These are phyloP conservation scores for Netelia inedita DNA, from an alignment of 2,888 invertebrate species.

Conservation along the genomic window DNA sequence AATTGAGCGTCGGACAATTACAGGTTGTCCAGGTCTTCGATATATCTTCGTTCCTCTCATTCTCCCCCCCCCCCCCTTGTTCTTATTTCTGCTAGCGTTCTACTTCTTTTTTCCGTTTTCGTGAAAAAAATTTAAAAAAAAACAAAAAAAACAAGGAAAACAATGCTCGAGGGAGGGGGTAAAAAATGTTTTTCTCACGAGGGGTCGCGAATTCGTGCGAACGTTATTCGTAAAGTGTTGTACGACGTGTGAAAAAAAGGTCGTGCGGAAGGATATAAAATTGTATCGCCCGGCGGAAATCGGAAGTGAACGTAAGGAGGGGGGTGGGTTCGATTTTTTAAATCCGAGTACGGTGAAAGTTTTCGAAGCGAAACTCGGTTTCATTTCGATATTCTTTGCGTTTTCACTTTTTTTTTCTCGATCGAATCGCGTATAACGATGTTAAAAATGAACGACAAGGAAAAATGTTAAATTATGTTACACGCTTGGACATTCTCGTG, in stretches of 20 bases:
- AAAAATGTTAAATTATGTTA: background rate
- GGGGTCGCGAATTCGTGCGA: conserved; percentile 46
- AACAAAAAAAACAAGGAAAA: conserved; percentile 29
- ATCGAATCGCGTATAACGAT: no score
- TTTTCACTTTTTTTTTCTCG: background rate
- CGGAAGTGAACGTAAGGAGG: no score
- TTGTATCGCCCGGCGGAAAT: no score
- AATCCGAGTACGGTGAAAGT: no score
- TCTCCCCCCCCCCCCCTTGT: conserved; percentile 19
- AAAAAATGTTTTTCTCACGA: conserved; percentile 18
- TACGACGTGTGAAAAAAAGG: no score
- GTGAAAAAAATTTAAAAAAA: conserved; percentile 10
- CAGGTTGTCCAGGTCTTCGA: conserved; percentile 59
- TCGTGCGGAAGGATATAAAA: no score
- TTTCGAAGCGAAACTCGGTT: no score
- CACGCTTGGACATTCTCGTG: background rate
- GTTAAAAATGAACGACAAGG: no score
- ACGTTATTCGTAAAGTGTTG: background rate
- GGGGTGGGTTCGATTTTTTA: no score
- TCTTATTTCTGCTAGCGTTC: conserved; percentile 31
- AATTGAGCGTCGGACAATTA: conserved; percentile 67
- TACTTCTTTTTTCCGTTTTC: conserved; percentile 39
- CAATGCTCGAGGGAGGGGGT: no score
- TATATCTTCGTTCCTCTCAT: conserved; percentile 55
- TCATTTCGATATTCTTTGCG: no score